Percentiles rank a stretch among this genome's conserved stretches.
Conservation (phyloP, 2,888 invertebrate species). For the Beris morrisii region DNA sequence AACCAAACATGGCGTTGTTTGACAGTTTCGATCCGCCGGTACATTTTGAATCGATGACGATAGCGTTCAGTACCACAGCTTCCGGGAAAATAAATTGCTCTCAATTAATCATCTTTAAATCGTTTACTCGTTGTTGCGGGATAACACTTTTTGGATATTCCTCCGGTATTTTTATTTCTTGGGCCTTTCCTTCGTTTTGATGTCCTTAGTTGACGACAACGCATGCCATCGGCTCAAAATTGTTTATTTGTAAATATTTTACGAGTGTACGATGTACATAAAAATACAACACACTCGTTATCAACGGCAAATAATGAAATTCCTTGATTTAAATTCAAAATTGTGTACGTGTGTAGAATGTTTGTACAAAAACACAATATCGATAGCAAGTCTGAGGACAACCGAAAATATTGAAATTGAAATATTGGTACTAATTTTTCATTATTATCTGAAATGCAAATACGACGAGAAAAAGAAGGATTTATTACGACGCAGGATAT, state of each 20-base stretch:
- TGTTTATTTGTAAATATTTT: conserved; percentile 24
- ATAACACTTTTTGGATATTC: background rate
- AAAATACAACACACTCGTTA: conserved; percentile 16
- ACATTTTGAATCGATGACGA: background rate
- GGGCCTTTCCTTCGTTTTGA: background rate
- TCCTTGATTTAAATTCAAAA: conserved; percentile 16
- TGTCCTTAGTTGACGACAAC: background rate
- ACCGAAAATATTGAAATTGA: no score
- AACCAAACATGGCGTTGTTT: background rate
- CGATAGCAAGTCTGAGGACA: no score
- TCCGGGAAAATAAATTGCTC: conserved; percentile 24
- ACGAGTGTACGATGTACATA: conserved; percentile 13
- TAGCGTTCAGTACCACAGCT: background rate
- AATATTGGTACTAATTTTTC: no score
- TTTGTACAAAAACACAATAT: no score
- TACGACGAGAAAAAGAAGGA: no score
- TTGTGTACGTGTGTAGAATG: background rate
- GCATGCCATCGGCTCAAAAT: conserved; percentile 6
- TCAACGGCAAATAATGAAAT: conserved; percentile 11
- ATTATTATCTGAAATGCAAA: no score
- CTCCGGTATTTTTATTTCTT: conserved; percentile 2
- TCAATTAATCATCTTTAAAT: conserved; percentile 31
- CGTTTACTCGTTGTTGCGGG: conserved; percentile 11
- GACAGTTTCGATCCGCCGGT: background rate
- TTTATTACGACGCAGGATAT: no score